Conservation (phyloP, 37 sponge, comb jelly and placozoan species). For the Lycopodina hypogea region DNA sequence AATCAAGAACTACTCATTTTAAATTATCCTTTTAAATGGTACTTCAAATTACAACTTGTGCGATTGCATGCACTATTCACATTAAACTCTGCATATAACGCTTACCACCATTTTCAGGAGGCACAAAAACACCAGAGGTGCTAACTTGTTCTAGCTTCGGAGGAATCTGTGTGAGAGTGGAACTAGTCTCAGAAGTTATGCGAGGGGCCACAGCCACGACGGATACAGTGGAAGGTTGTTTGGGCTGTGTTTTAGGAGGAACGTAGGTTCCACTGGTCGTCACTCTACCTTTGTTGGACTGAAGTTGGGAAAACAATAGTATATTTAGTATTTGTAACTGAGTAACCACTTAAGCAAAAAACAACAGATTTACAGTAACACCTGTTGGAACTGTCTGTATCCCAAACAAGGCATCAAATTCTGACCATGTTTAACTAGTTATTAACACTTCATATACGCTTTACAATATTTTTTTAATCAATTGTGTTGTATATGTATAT, state of each 20-base stretch:
- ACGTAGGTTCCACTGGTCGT: slow-evolving; percentile 29
- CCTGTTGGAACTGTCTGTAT: too few relatives aligned
- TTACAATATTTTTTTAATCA: too few relatives aligned
- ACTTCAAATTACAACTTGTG: too few relatives aligned
- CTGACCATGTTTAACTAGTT: too few relatives aligned
- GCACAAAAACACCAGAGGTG: not conserved
- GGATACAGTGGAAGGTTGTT: not conserved
- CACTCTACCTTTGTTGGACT: slow-evolving; percentile 6
- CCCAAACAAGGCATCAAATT: too few relatives aligned
- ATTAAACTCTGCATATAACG: too few relatives aligned
- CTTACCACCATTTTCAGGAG: not conserved
- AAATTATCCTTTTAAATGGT: too few relatives aligned
- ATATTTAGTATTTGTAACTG: not conserved
- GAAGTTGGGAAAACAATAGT: not conserved
- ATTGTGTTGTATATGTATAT: not conserved
- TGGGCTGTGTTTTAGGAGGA: slow-evolving; percentile 29
- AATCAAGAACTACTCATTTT: too few relatives aligned
- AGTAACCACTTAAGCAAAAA: not conserved
- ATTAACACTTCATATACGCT: too few relatives aligned
- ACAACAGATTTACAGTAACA: not conserved
- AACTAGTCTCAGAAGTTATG: not conserved
- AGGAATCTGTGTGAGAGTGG: not conserved
- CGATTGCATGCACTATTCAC: too few relatives aligned
- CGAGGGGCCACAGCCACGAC: slow-evolving; percentile 6
- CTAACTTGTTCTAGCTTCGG: not conserved